A percentile compares a stretch with the other conserved stretches of the same genome.
Conservation (phyloP, 2,888 invertebrate genomes). For the Linyphia triangularis region DNA sequence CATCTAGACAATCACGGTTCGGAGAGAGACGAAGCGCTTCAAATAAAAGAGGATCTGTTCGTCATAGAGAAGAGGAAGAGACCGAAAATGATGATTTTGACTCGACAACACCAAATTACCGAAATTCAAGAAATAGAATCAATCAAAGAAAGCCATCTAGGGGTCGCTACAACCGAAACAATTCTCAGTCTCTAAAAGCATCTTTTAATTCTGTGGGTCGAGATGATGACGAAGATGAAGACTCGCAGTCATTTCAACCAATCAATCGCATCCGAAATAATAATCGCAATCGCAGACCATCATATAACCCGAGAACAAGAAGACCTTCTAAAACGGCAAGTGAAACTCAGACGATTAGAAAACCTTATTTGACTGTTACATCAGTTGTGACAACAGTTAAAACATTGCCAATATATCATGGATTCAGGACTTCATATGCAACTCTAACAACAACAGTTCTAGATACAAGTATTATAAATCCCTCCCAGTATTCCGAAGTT, state of each 20-base stretch:
- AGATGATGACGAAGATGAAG: constrained; percentile 66
- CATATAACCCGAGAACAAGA: constrained; percentile 69
- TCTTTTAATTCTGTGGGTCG: constrained; percentile 74
- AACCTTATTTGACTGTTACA: constrained; percentile 76
- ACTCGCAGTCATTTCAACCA: constrained; percentile 65
- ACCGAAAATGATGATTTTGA: constrained; percentile 73
- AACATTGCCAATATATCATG: constrained; percentile 77
- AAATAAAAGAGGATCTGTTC: constrained; percentile 67
- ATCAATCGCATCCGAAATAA: constrained; percentile 57
- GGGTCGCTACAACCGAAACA: constrained; percentile 55
- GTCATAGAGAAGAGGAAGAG: constrained; percentile 67
- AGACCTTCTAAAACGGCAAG: constrained; percentile 60
- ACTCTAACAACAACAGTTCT: constrained; percentile 77
- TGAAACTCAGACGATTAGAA: constrained; percentile 63
- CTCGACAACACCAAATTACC: constrained; percentile 67
- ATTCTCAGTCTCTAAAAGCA: constrained; percentile 62
- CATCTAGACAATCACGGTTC: constrained; percentile 54
- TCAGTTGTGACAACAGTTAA: constrained; percentile 77
- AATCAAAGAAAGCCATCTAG: constrained; percentile 65
- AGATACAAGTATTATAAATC: constrained; percentile 76
- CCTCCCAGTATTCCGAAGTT: constrained; percentile 76
- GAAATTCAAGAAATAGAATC: constrained; percentile 55
- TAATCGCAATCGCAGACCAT: constrained; percentile 61
- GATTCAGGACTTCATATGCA: constrained; percentile 77
- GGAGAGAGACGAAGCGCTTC: constrained; percentile 72